These are phyloP conservation scores for Drosophila saltans DNA, from an alignment of 1,140 invertebrate genomes.

Conservation along the genomic window DNA sequence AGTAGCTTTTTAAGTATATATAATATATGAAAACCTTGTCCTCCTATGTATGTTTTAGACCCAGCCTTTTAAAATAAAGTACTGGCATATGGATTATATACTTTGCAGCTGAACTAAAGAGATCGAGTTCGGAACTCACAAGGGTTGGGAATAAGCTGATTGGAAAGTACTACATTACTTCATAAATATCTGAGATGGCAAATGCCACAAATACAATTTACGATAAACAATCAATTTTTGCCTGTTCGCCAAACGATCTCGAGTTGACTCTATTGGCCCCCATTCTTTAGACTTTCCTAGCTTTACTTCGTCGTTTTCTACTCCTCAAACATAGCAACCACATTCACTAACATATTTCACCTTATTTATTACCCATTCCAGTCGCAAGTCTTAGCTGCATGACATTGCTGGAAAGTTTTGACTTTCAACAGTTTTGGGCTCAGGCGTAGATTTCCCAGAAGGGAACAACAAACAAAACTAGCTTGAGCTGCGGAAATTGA, in stretches of 20 bases:
- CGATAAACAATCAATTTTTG: constrained; percentile 60
- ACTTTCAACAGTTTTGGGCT: constrained; percentile 20
- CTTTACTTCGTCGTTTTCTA: constrained; percentile 10
- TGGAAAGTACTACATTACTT: no score
- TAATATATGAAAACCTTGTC: no score
- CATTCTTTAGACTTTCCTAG: constrained; percentile 53
- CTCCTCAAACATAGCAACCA: constrained; percentile 21
- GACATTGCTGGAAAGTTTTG: constrained; percentile 48
- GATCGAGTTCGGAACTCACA: no score
- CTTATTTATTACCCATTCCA: constrained; percentile 62
- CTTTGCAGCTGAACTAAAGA: no score
- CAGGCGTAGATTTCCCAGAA: constrained; percentile 31
- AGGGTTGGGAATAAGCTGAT: no score
- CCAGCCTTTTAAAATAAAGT: no score
- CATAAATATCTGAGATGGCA: constrained; percentile 18
- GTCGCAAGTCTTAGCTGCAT: constrained; percentile 35
- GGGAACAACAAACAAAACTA: constrained; percentile 19
- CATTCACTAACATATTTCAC: constrained; percentile 62
- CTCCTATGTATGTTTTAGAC: no score
- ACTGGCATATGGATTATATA: no score
- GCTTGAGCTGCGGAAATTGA: constrained; percentile 54
- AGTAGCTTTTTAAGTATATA: no score
- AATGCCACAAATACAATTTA: constrained; percentile 66
- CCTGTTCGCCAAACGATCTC: constrained; percentile 53
- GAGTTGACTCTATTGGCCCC: constrained; percentile 70